A percentile compares a stretch with the other conserved stretches of the same genome.
Conservation (phyloP, 23 tunicate genomes). For the Aplidium turbinatum region DNA sequence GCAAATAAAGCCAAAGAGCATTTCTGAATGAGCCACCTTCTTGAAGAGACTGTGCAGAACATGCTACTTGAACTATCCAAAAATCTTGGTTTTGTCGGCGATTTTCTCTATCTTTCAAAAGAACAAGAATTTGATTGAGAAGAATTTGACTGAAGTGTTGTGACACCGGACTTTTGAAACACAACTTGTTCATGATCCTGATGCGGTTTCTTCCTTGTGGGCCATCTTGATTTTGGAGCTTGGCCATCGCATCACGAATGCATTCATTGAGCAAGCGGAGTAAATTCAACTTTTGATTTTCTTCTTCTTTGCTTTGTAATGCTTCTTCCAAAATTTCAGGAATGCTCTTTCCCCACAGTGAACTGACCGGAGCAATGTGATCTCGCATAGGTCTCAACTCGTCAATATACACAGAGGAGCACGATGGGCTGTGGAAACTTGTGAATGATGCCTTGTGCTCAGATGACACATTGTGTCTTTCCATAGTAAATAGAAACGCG, state of each 20-base stretch:
- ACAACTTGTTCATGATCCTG: slow-evolving; percentile 28
- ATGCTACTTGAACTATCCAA: slow-evolving; percentile 72
- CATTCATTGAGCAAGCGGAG: slow-evolving; percentile 25
- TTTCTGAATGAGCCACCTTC: slow-evolving; percentile 77
- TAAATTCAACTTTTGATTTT: background rate
- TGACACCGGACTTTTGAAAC: slow-evolving; percentile 1
- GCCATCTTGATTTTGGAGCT: slow-evolving; percentile 22
- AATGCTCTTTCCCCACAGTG: slow-evolving; percentile 5
- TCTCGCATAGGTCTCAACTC: slow-evolving; percentile 39
- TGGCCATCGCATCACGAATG: slow-evolving; percentile 54
- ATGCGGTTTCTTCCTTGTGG: slow-evolving; percentile 40
- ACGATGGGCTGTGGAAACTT: slow-evolving; percentile 32
- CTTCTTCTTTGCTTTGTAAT: background rate
- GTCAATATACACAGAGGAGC: slow-evolving; percentile 44
- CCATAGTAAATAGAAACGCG: slow-evolving; percentile 52
- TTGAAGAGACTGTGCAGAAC: slow-evolving; percentile 54
- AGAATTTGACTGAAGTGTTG: slow-evolving; percentile 20
- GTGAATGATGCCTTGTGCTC: slow-evolving; percentile 11
- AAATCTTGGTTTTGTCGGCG: background rate
- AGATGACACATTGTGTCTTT: slow-evolving; percentile 5
- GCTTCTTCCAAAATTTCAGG: background rate
- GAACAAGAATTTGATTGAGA: slow-evolving; percentile 1
- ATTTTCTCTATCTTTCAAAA: slow-evolving; percentile 32
- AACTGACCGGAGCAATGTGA: slow-evolving; percentile 23
- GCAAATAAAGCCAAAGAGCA: slow-evolving; percentile 53